Base-by-base conservation (phyloP, 1,140 invertebrate genomes). In the Drosophila persimilis region DNA sequence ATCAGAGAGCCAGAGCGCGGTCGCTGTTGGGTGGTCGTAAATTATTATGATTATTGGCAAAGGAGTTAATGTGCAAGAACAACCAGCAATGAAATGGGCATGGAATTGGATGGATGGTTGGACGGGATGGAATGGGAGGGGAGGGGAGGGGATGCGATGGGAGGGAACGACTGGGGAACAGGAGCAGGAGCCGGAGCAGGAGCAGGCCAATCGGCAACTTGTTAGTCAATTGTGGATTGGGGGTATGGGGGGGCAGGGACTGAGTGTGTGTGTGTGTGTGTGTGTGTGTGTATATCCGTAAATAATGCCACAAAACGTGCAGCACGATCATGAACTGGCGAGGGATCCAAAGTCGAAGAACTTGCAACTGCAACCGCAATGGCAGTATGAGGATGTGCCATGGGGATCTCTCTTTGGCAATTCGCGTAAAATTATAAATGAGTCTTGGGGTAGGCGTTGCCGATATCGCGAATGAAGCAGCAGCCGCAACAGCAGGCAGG, bases 31-130 rank as follows among this genome's bases (percentile, higher is more conserved):
- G 80, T 83, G 80, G 80, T 84, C 80, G 80, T 83, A 83, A 84
- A 83, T 83, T 83, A 83, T 83, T 72, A 84, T 84, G 80, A 83
- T 83, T 83, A 84, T 84, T 83, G 80, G 80, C 80, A 62, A 66
- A 79, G 80, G 80, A 84, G 80, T 84, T 79, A 83, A 83, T 84
- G 75, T 83, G 80, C 70, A 80, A 78, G 64, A 62, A 56, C 54
- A 61, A 60, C 51, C n/a, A 35, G 43, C 35, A 39, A 39, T 39
- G 35, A 39, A 39, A 6, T 6, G 9, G 31, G 29, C 15, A 53
- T 13, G 9, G 7, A 51, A 7, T 22, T 7, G 8, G 22, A 45
- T 17, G 35, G 41, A 15, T 31, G 31, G 29, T 8, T 17, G 17
- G 17, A 17, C 8, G 29, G 29, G 24, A 24, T 24, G 24, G 24